A percentile compares a stretch with the other conserved stretches of the same genome.
These are phyloP conservation scores for Sus cebifrons DNA, from an alignment of 2,797 vertebrate species.

Conservation along the genomic window DNA sequence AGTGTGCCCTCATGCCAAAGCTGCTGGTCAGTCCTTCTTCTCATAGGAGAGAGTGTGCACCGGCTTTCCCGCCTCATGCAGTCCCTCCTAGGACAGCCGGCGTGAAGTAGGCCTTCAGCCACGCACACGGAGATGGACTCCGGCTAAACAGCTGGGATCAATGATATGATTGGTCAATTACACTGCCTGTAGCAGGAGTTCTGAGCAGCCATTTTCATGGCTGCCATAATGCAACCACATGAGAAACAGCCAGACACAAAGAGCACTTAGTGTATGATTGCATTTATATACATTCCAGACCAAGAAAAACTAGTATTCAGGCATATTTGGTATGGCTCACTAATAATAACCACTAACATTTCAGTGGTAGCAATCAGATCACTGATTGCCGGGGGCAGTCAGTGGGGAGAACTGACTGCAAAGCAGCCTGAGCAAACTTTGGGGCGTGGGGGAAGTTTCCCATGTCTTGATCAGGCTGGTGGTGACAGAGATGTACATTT, in stretches of 20 bases:
- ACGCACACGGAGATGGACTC: neutral
- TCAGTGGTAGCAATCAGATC: neutral
- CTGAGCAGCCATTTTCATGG: neutral
- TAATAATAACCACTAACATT: neutral
- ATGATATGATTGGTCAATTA: neutral
- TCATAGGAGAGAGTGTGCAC: neutral
- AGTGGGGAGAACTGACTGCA: neutral
- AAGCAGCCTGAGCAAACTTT: neutral
- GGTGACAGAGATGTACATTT: neutral
- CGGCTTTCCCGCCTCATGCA: neutral
- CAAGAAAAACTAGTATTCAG: neutral
- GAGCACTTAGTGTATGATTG: neutral
- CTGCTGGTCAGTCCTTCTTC: neutral
- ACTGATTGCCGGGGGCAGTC: neutral
- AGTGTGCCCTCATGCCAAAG: neutral
- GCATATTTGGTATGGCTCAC: neutral
- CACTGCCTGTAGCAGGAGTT: neutral
- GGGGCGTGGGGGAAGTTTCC: neutral
- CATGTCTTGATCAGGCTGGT: neutral
- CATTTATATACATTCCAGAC: neutral
- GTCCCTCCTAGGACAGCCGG: neutral
- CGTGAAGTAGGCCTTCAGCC: neutral
- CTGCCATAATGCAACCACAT: neutral
- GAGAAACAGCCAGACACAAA: neutral
- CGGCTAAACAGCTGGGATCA: neutral